Evolutionary conservation across 2,113 vertebrate species (phyloP), one percentile per base, ranked within the genome.

Genomic region (Chrysochloris asiatica): DNA sequence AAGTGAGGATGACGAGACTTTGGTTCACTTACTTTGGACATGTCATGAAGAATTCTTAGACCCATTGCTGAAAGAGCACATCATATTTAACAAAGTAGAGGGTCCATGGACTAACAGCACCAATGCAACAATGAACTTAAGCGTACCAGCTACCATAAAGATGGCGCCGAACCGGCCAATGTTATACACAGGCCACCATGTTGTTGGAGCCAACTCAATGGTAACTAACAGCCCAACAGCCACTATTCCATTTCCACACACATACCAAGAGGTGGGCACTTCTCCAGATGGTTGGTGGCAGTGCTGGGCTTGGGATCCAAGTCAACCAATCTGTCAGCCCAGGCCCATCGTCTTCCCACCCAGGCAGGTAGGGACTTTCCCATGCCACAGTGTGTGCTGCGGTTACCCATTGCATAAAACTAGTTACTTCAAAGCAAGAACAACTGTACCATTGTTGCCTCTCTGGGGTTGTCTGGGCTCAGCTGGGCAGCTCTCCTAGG

Each of bases 381-480:
- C 19, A 0, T 2, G 17, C 22, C 28, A 4, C 16, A 26, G 21
- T 1, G 9, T 28, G 65, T 8, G 19, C 8, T 4, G 22, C 8
- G 0, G 6, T 2, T 4, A 4, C 3, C 22, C 82, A 22, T n/a
- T 2, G 61, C 61, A 56, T 28, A 0, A 17, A 28, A 4, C 1
- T 14, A 0, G 28, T 24, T 41, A 13, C 63, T 30, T 17, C 26
- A 17, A 2, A 13, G 4, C 43, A n/a, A 30, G 14, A 43, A 9
- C 59, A 6, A 24, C n/a, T n/a, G n/a, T n/a, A n/a, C n/a, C n/a
- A n/a, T 61, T 9, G 24, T 2, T 5, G 0, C 41, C 10, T 0
- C 22, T 50, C 61, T 4, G 3, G 52, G 38, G 61, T 11, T 2
- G 21, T 0, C 0, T 33, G 8, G 65, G 50, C 38, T 56, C 83